phyloP scores from a whole-genome alignment of 2,888 invertebrate species.

The Boloria euphrosyne region DNA sequence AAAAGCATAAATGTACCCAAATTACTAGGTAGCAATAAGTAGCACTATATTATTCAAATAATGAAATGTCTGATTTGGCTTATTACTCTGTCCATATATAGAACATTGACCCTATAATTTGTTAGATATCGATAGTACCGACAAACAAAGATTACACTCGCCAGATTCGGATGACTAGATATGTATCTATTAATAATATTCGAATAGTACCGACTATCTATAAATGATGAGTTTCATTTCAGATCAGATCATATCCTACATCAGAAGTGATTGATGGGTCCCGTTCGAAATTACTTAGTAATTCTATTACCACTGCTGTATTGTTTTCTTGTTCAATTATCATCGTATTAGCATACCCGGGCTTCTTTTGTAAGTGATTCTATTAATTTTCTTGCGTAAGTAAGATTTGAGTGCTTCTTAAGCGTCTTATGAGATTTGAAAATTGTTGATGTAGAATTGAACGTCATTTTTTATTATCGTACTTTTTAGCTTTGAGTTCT shows the following conservation, averaged over 20 bases:
- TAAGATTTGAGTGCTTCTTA: conserved; percentile 7
- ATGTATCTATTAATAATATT: conserved; percentile 81
- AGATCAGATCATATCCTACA: conserved; percentile 78
- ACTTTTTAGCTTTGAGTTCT: no score
- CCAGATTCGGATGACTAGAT: conserved; percentile 78
- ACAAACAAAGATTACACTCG: conserved; percentile 76
- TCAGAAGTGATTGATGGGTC: conserved; percentile 75
- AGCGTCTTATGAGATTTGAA: conserved; percentile 3
- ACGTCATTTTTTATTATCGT: not conserved
- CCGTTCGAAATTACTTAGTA: conserved; percentile 68
- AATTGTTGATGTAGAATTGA: not conserved
- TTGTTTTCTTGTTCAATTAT: conserved; percentile 75
- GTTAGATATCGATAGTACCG: conserved; percentile 66
- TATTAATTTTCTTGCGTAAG: conserved; percentile 43
- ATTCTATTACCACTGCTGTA: conserved; percentile 74
- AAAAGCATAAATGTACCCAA: conserved; percentile 17
- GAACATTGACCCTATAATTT: conserved; percentile 63
- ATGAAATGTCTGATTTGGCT: conserved; percentile 37
- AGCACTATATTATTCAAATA: conserved; percentile 35
- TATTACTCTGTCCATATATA: conserved; percentile 38
- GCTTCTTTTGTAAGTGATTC: conserved; percentile 17
- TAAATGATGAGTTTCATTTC: conserved; percentile 82
- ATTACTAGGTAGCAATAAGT: conserved; percentile 30
- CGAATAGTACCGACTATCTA: conserved; percentile 76
- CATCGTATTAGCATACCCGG: conserved; percentile 69